Evolutionary conservation across 2,888 invertebrate species (phyloP).

Genomic region (Molanna angustata): DNA sequence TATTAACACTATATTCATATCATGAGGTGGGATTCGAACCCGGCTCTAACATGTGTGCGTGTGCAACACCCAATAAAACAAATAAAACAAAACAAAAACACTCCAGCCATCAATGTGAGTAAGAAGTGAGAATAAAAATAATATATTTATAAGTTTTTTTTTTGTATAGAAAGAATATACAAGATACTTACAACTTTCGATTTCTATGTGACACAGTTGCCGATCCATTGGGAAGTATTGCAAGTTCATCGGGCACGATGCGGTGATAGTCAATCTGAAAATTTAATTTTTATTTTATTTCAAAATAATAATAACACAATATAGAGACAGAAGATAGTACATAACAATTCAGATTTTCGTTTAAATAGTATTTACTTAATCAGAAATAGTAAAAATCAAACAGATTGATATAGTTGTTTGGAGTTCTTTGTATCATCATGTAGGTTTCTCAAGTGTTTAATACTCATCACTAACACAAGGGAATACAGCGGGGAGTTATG

Average conservation of each 20-base stretch:
- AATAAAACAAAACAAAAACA: slow-evolving; percentile 2
- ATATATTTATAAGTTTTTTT: neutral
- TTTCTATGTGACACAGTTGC: slow-evolving; percentile 91
- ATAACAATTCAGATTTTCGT: too few species aligned
- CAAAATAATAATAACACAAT: too few species aligned
- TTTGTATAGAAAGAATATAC: neutral
- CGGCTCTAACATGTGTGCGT: slow-evolving; percentile 13
- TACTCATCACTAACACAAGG: too few species aligned
- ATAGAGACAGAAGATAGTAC: too few species aligned
- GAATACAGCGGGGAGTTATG: too few species aligned
- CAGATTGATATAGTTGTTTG: too few species aligned
- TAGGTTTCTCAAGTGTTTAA: too few species aligned
- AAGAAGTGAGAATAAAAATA: slow-evolving; percentile 1
- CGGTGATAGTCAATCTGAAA: slow-evolving; percentile 85
- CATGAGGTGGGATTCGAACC: slow-evolving; percentile 25
- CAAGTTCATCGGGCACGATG: slow-evolving; percentile 94
- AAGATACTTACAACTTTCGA: slow-evolving; percentile 94
- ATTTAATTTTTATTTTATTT: too few species aligned
- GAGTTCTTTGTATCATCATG: too few species aligned
- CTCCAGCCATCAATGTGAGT: slow-evolving; percentile 22
- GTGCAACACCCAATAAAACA: slow-evolving; percentile 24
- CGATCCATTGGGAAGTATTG: slow-evolving; percentile 97
- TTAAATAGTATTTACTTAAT: too few species aligned
- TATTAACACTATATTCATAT: too few species aligned
- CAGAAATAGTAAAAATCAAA: too few species aligned